These are phyloP conservation scores for Probosciger aterrimus DNA, from an alignment of 2,113 vertebrate genomes.

Conservation along the genomic window DNA sequence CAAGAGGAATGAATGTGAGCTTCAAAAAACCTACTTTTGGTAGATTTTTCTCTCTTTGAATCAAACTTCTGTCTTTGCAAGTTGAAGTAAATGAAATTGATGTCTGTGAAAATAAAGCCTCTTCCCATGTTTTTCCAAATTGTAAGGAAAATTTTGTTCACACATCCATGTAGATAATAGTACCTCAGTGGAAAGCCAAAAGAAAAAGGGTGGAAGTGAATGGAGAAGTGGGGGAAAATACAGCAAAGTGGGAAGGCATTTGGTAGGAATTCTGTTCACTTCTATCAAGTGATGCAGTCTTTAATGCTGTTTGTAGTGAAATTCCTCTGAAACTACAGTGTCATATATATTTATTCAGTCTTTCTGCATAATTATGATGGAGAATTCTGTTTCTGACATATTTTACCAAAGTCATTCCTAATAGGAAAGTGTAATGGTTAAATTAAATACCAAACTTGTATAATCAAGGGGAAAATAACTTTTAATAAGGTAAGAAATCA, in stretches of 20 bases:
- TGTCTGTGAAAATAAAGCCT: slow-evolving; percentile 31
- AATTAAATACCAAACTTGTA: not conserved
- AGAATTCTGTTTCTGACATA: not conserved
- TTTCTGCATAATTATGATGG: not conserved
- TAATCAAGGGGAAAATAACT: not conserved
- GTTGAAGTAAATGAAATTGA: not conserved
- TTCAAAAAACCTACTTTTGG: not conserved
- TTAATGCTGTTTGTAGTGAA: not conserved
- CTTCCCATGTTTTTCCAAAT: not conserved
- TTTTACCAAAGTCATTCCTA: not conserved
- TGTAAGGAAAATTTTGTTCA: not conserved
- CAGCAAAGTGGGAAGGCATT: not conserved
- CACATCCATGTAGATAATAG: not conserved
- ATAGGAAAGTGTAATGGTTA: not conserved
- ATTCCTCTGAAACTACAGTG: not conserved
- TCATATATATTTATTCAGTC: not conserved
- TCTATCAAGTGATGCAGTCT: not conserved
- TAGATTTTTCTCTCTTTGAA: not conserved
- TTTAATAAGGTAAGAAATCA: not conserved
- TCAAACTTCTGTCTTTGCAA: not conserved
- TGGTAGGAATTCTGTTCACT: not conserved
- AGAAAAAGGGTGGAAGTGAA: not conserved
- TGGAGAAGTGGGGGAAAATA: not conserved
- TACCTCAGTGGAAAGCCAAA: not conserved
- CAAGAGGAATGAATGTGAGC: slow-evolving; percentile 22